Evolutionary conservation across 2,888 invertebrate species (phyloP).

Genomic region (Cantharis rustica): DNA sequence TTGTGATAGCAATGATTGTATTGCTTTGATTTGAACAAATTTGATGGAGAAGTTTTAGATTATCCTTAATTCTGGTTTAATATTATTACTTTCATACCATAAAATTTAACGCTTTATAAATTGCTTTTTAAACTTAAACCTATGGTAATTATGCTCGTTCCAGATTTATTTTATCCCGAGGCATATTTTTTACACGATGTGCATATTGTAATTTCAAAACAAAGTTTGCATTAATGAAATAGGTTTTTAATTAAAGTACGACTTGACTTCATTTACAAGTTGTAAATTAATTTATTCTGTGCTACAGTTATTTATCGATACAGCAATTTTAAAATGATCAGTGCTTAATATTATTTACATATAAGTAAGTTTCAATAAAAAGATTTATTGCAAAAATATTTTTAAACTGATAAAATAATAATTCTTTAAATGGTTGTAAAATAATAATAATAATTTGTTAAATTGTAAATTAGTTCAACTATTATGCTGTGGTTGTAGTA

Average conservation of each 20-base stretch:
- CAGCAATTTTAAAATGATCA: neutral
- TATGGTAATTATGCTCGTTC: neutral
- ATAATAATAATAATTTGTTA: neutral
- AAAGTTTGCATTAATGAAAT: neutral
- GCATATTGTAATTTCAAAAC: neutral
- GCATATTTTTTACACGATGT: neutral
- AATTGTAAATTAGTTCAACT: neutral
- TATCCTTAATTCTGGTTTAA: neutral
- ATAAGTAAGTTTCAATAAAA: neutral
- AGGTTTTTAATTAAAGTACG: neutral
- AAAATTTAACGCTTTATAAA: neutral
- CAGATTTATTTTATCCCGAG: neutral
- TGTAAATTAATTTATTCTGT: neutral
- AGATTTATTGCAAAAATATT: no score
- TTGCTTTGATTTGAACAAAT: no score
- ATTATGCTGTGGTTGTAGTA: neutral
- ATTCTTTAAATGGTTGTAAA: neutral
- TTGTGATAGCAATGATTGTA: no score
- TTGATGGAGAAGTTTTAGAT: neutral
- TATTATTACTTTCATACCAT: neutral
- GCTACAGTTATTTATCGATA: neutral
- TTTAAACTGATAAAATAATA: no score
- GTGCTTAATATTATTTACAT: neutral
- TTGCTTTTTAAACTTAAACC: neutral
- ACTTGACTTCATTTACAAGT: neutral